Percentiles rank a stretch among this genome's conserved stretches.
Conservation (phyloP, 2,797 vertebrate species). For the Clamator glandarius region DNA sequence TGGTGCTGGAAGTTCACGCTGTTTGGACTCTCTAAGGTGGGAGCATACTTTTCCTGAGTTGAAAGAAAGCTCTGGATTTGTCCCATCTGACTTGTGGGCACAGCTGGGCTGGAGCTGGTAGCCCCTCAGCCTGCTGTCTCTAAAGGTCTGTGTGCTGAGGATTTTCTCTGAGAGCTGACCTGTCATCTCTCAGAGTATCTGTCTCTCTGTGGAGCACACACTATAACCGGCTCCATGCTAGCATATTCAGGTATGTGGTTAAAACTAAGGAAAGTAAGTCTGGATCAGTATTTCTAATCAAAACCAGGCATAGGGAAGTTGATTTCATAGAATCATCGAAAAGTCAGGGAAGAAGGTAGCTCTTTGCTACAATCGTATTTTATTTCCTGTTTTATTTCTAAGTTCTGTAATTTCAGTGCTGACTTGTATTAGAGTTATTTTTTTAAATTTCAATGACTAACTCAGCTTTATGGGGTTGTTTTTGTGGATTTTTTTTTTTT, state of each 20-base stretch:
- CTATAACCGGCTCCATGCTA: rapidly evolving
- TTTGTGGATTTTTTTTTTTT: neutral
- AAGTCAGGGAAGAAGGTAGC: neutral
- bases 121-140: neutral
- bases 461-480: rapidly evolving
- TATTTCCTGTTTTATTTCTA: neutral
- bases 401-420: neutral
- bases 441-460: neutral
- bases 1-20: neutral
- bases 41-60: rapidly evolving
- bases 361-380: neutral
- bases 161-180: neutral
- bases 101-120: neutral
- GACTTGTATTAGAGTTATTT: neutral
- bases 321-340: neutral
- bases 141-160: rapidly evolving
- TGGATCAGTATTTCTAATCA: neutral
- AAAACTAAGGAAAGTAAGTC: neutral
- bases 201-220: rapidly evolving
- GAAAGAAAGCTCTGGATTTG: neutral
- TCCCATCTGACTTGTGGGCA: neutral
- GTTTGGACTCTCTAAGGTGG: neutral
- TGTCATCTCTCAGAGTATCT: rapidly evolving
- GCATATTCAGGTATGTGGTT: neutral
- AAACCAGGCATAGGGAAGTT: neutral